Evolutionary conservation across 2,797 vertebrate genomes (phyloP).

Genomic region (Adelosebastes latens): DNA sequence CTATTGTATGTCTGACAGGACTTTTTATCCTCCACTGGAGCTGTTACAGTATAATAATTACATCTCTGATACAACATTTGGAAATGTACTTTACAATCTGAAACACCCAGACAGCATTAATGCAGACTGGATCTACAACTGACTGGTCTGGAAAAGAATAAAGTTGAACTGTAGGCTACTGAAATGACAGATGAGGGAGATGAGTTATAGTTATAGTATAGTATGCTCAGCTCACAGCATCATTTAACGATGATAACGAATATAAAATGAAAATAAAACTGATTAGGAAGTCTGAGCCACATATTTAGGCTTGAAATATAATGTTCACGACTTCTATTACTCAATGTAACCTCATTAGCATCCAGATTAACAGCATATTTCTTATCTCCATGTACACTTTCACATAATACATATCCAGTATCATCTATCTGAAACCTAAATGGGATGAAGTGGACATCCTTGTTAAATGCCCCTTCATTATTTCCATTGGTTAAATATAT

Average conservation of each 20-base stretch:
- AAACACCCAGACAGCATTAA: too few relatives aligned
- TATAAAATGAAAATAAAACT: not conserved
- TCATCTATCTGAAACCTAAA: not conserved
- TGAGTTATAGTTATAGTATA: too few relatives aligned
- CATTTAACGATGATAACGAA: not conserved
- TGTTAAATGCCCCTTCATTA: not conserved
- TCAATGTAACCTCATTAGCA: not conserved
- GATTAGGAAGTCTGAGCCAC: not conserved
- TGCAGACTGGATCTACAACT: too few relatives aligned
- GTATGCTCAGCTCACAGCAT: not conserved
- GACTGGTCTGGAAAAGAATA: too few relatives aligned
- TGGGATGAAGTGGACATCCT: not conserved
- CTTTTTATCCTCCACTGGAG: too few relatives aligned
- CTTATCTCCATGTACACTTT: not conserved
- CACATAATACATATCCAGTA: not conserved
- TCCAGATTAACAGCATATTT: not conserved
- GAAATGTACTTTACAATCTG: too few relatives aligned
- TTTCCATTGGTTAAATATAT: constrained; percentile 1
- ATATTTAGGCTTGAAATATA: not conserved
- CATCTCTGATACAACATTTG: too few relatives aligned
- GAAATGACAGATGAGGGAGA: too few relatives aligned
- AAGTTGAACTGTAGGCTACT: too few relatives aligned
- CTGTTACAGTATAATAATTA: too few relatives aligned
- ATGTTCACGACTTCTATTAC: not conserved
- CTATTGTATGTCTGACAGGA: too few relatives aligned